Conservation (phyloP, 2,113 vertebrate genomes). For the Gasterosteus aculeatus region DNA sequence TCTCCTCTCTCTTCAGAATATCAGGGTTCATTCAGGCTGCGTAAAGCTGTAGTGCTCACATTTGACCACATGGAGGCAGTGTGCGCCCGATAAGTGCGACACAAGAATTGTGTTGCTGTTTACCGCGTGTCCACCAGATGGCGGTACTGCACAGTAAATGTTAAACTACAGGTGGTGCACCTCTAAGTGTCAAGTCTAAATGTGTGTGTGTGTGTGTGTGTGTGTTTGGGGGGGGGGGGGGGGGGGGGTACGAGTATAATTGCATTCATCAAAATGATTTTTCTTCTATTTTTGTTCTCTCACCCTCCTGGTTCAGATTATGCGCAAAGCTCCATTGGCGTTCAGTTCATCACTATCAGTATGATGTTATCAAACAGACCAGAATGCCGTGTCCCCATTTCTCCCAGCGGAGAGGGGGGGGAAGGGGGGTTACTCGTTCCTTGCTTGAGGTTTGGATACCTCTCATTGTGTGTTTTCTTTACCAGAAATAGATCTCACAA, state of each 20-base stretch:
- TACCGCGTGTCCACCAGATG: conserved; percentile 32
- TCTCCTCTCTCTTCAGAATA: background rate
- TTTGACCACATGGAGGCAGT: conserved; percentile 57
- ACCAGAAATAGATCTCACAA: too few relatives aligned
- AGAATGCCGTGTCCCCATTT: conserved; percentile 51
- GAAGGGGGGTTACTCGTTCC: conserved; percentile 56
- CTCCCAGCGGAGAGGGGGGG: conserved; percentile 39
- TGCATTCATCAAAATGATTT: too few relatives aligned
- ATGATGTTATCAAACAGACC: background rate
- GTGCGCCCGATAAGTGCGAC: background rate
- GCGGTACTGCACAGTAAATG: background rate
- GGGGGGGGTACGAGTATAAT: too few relatives aligned
- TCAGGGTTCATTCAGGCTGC: too few relatives aligned
- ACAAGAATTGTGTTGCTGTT: background rate
- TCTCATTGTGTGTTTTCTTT: conserved; percentile 20
- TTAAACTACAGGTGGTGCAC: background rate
- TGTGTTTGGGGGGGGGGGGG: too few relatives aligned
- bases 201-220: too few relatives aligned
- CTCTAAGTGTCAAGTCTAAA: too few relatives aligned
- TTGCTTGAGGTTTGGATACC: conserved; percentile 21
- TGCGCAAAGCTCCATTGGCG: background rate
- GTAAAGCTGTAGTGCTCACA: conserved; percentile 11
- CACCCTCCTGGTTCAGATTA: too few relatives aligned
- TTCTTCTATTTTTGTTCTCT: too few relatives aligned
- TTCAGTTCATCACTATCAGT: background rate